phyloP scores from a whole-genome alignment of 2,888 invertebrate genomes.

The Xanthorhoe designata region DNA sequence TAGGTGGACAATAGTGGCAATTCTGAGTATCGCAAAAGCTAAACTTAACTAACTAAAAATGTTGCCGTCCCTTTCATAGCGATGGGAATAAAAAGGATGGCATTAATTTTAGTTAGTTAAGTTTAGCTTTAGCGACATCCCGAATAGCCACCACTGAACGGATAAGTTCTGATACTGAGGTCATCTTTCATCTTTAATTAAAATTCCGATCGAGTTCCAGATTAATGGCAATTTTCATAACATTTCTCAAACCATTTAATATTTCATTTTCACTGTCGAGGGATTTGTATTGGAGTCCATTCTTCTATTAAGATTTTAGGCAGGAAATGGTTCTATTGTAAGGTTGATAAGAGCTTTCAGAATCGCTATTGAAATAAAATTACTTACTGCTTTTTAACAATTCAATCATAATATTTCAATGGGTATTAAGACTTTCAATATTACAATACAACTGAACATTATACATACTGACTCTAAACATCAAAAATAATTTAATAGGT shows the following conservation, averaged over 20 bases:
- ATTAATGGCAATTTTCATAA: constrained; percentile 41
- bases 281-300: constrained; percentile 17
- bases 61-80: no score
- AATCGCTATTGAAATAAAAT: not conserved
- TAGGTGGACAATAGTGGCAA: no score
- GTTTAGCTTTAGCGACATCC: no score
- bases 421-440: not conserved
- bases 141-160: constrained; percentile 25
- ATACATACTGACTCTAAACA: no score
- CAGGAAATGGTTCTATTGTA: constrained; percentile 3
- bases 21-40: no score
- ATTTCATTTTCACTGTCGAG: constrained; percentile 35
- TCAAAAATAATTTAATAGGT: no score
- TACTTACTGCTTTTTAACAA: not conserved
- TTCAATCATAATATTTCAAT: not conserved
- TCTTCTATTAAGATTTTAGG: constrained; percentile 16
- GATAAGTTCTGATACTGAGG: constrained; percentile 30
- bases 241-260: constrained; percentile 40
- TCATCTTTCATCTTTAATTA: constrained; percentile 45
- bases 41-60: no score
- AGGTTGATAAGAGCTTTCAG: not conserved
- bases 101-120: no score
- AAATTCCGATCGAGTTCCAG: constrained; percentile 44
- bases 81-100: no score
- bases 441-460: not conserved